Evolutionary conservation across 2,797 vertebrate genomes (phyloP).

Genomic region (Malurus leucopterus): DNA sequence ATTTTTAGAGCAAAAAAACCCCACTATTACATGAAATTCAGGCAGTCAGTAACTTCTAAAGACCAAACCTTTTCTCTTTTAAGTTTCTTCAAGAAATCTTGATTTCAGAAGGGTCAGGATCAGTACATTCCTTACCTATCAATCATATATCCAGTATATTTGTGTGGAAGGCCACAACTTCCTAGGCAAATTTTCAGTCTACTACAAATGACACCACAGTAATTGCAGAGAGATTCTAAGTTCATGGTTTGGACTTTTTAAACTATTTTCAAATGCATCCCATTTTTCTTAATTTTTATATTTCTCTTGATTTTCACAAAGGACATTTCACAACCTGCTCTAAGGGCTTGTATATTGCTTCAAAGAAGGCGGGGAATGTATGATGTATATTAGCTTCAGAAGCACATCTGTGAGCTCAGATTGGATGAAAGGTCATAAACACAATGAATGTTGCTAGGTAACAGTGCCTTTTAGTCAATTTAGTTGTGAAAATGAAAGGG

Average conservation of each 20-base stretch:
- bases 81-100: background rate
- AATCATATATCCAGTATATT: background rate
- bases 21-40: background rate
- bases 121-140: background rate
- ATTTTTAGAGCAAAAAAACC: background rate
- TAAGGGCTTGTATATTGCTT: conserved; percentile 41
- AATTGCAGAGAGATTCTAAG: background rate
- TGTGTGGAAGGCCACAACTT: background rate
- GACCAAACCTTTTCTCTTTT: background rate
- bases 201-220: background rate
- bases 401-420: conserved; percentile 79
- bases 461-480: conserved; percentile 82
- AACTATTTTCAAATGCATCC: conserved; percentile 26
- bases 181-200: background rate
- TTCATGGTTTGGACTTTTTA: background rate
- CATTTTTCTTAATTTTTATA: conserved; percentile 48
- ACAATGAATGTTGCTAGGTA: conserved; percentile 86
- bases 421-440: conserved; percentile 81
- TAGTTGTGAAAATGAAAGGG: conserved; percentile 79
- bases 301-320: conserved; percentile 51
- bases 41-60: background rate
- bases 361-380: conserved; percentile 64
- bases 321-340: conserved; percentile 51
- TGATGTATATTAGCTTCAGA: conserved; percentile 79
- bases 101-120: background rate